Base-by-base conservation (phyloP, 2,113 vertebrate species). In the Sceloporus tristichus region DNA sequence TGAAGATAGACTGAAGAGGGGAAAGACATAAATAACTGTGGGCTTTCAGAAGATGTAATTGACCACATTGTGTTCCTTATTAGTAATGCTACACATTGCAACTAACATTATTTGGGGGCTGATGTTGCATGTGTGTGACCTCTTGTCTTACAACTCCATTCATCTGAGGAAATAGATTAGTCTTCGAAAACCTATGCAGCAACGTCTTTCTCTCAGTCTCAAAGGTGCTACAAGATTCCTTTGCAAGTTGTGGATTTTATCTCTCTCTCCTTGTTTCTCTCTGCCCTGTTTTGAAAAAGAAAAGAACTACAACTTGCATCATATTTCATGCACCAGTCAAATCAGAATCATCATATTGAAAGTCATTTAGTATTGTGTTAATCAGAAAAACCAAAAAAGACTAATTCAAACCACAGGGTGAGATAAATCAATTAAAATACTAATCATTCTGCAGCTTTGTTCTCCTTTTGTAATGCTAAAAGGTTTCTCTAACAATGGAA, bases 391-490 rank as follows among this genome's bases (percentile, higher is more conserved):
- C 76, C 89, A 7, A 0, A 5, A 71, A 89, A 88, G 81, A 88
- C 78, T 29, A 23, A 92, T 62, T 93, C 27, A 86, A 79, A 73
- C 13, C 53, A 48, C 59, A 70, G 77, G 8, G 56, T 82, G 62
- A 94, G 48, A 95, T 90, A 93, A 92, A 77, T 89, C 81, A 85
- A 70, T 92, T 77, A 87, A 94, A 93, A 70, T 88, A n/a, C 27
- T 88, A 18, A 56, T 93, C 87, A 85, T 85, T 90, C 75, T 84
- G 80, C 68, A 91, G 87, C 40, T 88, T 76, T 90, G 21, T 85
- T 66, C 83, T 85, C 73, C 82, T 89, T 40, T 62, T 86, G 87
- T 40, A 90, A 71, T 83, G 34, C 11, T 90, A 91, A 92, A 93
- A 56, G 27, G 27, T 21, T 87, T 9, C 66, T 79, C 91, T 90